phyloP scores from a whole-genome alignment of 2,797 vertebrate genomes.

The Clarias laeviceps region DNA sequence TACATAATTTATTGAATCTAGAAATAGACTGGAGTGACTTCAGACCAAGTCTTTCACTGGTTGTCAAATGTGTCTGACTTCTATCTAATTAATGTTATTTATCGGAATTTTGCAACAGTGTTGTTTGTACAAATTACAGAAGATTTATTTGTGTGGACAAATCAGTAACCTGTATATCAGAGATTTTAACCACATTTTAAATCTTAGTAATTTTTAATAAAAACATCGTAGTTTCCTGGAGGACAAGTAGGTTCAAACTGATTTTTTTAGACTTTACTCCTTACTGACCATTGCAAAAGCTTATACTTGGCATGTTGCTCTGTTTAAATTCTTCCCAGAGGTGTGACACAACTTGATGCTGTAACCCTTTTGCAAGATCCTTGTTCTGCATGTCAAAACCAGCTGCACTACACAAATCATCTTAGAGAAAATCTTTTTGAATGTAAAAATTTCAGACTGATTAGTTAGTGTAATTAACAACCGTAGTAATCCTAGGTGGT shows the following conservation, averaged over 20 bases:
- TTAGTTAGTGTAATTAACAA: not conserved
- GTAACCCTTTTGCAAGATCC: not conserved
- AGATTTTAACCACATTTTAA: not conserved
- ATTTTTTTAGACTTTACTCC: not conserved
- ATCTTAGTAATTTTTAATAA: not conserved
- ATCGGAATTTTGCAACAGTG: not conserved
- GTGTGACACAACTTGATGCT: not conserved
- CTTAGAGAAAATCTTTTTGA: not conserved
- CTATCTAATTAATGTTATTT: not conserved
- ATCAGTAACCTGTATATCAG: not conserved
- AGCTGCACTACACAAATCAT: not conserved
- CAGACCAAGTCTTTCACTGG: not conserved
- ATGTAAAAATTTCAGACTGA: not conserved
- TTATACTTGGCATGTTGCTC: not conserved
- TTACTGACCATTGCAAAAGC: not conserved
- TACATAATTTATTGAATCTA: not conserved
- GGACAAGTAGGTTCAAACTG: not conserved
- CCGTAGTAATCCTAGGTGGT: too few species aligned
- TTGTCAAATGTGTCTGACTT: not conserved
- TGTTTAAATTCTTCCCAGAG: not conserved
- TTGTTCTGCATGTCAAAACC: not conserved
- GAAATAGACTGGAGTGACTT: slow-evolving; percentile 10
- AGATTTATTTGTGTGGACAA: not conserved
- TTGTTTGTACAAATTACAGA: not conserved
- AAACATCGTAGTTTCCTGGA: not conserved